Evolutionary conservation across 92 coral and sea anemone genomes (phyloP).

Genomic region (Actinostola sp.): DNA sequence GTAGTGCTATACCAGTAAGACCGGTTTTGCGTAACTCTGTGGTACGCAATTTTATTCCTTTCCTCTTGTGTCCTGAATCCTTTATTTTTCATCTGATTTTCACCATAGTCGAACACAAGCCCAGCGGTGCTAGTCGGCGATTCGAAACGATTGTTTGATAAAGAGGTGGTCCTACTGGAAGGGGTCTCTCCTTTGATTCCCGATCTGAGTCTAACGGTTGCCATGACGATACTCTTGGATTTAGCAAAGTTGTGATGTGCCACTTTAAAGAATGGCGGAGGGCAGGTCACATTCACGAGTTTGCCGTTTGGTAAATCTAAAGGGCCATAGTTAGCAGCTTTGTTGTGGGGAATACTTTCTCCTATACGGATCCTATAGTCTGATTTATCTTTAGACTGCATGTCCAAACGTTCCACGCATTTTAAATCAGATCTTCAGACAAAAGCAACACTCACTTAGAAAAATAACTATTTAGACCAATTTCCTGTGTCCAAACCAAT

Average conservation of each 20-base stretch:
- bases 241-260: background rate
- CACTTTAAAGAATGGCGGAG: constrained; percentile 4
- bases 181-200: background rate
- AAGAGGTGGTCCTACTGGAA: background rate
- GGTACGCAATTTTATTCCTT: constrained; percentile 43
- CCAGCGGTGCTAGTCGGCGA: background rate
- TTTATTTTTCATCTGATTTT: constrained; percentile 31
- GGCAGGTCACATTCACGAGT: background rate
- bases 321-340: no score
- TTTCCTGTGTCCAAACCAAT: no score
- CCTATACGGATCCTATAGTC: constrained; percentile 19
- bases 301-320: background rate
- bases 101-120: constrained; percentile 6
- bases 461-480: no score
- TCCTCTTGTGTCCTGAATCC: constrained; percentile 65
- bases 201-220: background rate
- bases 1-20: constrained; percentile 13
- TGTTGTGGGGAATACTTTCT: background rate
- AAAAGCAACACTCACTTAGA: no score
- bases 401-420: background rate
- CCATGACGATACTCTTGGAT: constrained; percentile 12
- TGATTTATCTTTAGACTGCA: background rate
- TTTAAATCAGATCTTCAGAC: background rate
- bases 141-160: background rate
- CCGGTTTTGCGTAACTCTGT: constrained; percentile 31